Evolutionary conservation across 1,140 invertebrate species (phyloP).

Genomic region (Bombus pyrosoma): DNA sequence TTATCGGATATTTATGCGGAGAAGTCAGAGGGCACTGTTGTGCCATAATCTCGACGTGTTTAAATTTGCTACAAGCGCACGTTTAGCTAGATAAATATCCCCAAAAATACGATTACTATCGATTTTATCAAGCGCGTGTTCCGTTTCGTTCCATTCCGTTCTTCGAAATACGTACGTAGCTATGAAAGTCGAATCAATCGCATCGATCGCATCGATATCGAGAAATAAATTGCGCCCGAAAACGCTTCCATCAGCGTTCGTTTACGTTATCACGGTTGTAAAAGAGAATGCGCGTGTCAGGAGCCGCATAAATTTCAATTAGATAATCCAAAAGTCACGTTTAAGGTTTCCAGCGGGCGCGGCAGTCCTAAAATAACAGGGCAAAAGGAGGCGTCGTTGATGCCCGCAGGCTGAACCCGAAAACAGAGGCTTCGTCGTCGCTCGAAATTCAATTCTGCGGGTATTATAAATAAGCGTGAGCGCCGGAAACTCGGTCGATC

Average conservation of each 20-base stretch:
- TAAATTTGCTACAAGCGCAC: conserved; percentile 7
- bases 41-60: conserved; percentile 17
- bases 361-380: conserved; percentile 68
- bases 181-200: not conserved
- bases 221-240: not conserved
- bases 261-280: not conserved
- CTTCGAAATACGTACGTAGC: not conserved
- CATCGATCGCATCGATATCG: not conserved
- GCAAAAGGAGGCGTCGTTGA: not conserved
- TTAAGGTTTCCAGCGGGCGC: conserved; percentile 64
- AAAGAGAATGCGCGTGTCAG: conserved; percentile 52
- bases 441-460: conserved; percentile 69
- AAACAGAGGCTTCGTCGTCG: conserved; percentile 32
- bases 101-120: conserved; percentile 5
- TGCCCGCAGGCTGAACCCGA: conserved; percentile 48
- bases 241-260: not conserved
- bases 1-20: conserved; percentile 21
- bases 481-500: conserved; percentile 71
- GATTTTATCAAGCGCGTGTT: conserved; percentile 7
- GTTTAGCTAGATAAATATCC: conserved; percentile 10
- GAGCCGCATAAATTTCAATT: conserved; percentile 74
- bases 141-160: not conserved
- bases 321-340: conserved; percentile 69
- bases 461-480: conserved; percentile 77
- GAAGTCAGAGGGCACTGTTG: not conserved